Percentiles rank a stretch among this genome's conserved stretches.
Evolutionary conservation across 2,797 vertebrate genomes (phyloP).

Genomic region (Cyclura pinguis): DNA sequence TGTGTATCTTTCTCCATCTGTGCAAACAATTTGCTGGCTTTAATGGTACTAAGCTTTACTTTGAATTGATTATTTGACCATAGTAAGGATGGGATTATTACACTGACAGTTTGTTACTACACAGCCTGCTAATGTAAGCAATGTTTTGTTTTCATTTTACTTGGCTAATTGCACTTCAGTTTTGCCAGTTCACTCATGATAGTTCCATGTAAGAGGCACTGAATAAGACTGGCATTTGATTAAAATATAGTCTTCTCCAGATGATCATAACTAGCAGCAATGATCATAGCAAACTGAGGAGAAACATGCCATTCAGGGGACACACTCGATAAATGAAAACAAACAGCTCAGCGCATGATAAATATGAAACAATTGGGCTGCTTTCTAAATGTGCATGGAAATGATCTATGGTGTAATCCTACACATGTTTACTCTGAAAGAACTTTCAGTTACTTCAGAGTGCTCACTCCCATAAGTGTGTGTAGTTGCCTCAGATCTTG

Average conservation of each 20-base stretch:
- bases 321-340: not conserved
- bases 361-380: not conserved
- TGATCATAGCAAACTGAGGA: not conserved
- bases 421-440: not conserved
- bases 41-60: constrained; percentile 18
- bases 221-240: not conserved
- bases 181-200: not conserved
- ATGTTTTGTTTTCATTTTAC: not conserved
- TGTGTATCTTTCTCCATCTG: constrained; percentile 21
- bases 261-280: not conserved
- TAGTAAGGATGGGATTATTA: constrained; percentile 1
- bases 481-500: no score
- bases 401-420: not conserved
- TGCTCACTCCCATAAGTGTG: no score
- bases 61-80: constrained; percentile 37
- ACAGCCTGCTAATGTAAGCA: constrained; percentile 2
- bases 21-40: constrained; percentile 23
- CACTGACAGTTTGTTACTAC: constrained; percentile 18
- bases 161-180: constrained; percentile 1
- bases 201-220: not conserved
- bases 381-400: not conserved
- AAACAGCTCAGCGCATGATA: not conserved
- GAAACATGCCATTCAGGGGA: not conserved
- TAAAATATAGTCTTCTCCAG: not conserved
- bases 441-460: not conserved